Conservation (phyloP, 2,888 invertebrate genomes). For the Lasioglossum villosulum region DNA sequence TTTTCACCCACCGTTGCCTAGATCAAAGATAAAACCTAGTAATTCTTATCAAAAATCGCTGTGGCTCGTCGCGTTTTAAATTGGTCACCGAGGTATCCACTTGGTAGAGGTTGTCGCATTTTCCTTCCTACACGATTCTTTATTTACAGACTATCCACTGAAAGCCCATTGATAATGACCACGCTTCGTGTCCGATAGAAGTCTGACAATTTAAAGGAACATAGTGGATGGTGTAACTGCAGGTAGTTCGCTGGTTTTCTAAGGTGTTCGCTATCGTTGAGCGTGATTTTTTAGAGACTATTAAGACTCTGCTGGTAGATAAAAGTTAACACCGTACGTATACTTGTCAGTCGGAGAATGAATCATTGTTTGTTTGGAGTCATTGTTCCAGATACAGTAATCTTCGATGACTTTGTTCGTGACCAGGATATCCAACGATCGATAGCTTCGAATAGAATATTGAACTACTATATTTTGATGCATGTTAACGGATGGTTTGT, state of each 20-base stretch:
- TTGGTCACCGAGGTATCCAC: neutral
- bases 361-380: slow-evolving; percentile 5
- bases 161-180: neutral
- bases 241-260: neutral
- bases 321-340: neutral
- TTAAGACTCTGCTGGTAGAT: neutral
- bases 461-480: neutral
- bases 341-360: neutral
- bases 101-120: neutral
- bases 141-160: neutral
- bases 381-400: slow-evolving; percentile 4
- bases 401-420: neutral
- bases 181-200: neutral
- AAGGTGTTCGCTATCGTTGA: neutral
- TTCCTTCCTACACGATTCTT: neutral
- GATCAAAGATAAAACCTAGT: slow-evolving; percentile 16
- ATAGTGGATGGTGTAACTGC: neutral
- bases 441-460: neutral
- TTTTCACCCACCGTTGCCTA: slow-evolving; percentile 6
- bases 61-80: neutral
- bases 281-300: neutral
- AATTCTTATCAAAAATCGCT: slow-evolving; percentile 2
- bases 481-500: neutral
- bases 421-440: neutral
- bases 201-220: neutral